These are phyloP conservation scores for Lindbergichthys nudifrons DNA, from an alignment of 2,797 vertebrate genomes.

Conservation along the genomic window DNA sequence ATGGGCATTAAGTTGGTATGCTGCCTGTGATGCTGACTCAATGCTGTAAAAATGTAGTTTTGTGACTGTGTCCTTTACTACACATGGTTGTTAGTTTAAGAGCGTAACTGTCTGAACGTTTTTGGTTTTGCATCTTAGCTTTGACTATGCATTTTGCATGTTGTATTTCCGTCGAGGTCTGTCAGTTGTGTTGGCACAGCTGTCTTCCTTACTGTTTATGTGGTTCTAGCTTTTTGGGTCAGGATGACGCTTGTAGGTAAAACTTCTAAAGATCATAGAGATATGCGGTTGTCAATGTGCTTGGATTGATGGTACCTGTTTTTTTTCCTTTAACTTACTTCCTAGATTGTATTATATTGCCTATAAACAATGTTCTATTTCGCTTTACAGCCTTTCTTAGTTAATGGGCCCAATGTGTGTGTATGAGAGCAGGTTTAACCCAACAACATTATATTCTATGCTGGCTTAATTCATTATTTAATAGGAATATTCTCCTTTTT, in stretches of 20 bases:
- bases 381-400: background rate
- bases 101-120: background rate
- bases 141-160: background rate
- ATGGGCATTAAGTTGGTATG: background rate
- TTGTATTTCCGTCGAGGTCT: background rate
- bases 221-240: slow-evolving; percentile 15
- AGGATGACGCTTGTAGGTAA: slow-evolving; percentile 19
- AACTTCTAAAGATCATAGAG: slow-evolving; percentile 4
- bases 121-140: slow-evolving; percentile 1
- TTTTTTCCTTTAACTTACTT: no score
- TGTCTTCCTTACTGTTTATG: slow-evolving; percentile 35
- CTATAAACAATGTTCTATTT: background rate
- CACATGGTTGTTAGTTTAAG: background rate
- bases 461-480: background rate
- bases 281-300: background rate
- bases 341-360: background rate
- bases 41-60: background rate
- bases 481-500: background rate
- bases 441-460: background rate
- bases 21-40: slow-evolving; percentile 7
- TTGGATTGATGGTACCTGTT: no score
- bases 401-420: background rate
- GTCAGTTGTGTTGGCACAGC: slow-evolving; percentile 21
- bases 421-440: background rate
- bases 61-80: background rate